Conservation (phyloP, 2,113 vertebrate genomes). For the Channa maculata region DNA sequence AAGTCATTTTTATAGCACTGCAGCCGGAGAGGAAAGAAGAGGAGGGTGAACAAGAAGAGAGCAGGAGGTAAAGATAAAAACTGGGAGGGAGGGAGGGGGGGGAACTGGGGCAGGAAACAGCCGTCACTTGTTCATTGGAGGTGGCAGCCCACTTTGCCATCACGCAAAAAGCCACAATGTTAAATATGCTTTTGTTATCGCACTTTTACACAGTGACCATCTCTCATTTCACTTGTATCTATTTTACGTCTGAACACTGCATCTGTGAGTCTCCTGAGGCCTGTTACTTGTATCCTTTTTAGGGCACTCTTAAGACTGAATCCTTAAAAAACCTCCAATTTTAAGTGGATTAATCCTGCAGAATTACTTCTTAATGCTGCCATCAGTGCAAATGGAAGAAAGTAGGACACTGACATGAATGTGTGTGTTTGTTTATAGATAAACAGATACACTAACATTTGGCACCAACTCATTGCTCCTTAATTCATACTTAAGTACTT, state of each 20-base stretch:
- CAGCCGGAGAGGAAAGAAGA: not conserved
- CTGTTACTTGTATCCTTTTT: conserved; percentile 28
- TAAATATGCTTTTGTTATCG: not conserved
- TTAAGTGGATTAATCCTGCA: conserved; percentile 61
- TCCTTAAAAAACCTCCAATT: conserved; percentile 53
- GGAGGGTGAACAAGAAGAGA: not conserved
- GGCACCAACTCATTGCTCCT: conserved; percentile 24
- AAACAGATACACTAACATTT: conserved; percentile 55
- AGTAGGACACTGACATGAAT: conserved; percentile 52
- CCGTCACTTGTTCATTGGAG: not conserved
- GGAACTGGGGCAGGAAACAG: too few relatives aligned
- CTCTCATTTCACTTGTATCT: not conserved
- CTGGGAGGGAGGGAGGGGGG: not conserved
- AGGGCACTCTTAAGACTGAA: conserved; percentile 45
- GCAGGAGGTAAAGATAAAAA: not conserved
- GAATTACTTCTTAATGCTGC: conserved; percentile 61
- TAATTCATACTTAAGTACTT: conserved; percentile 60
- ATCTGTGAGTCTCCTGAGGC: conserved; percentile 16
- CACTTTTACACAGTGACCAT: too few relatives aligned
- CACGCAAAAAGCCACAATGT: conserved; percentile 1
- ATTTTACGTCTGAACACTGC: conserved; percentile 10
- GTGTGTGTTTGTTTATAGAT: conserved; percentile 43
- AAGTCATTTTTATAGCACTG: conserved; percentile 13
- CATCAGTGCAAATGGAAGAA: conserved; percentile 56
- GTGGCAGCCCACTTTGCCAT: not conserved